Conservation (phyloP, 2,113 vertebrate species). For the mouse (Mus musculus) region DNA sequence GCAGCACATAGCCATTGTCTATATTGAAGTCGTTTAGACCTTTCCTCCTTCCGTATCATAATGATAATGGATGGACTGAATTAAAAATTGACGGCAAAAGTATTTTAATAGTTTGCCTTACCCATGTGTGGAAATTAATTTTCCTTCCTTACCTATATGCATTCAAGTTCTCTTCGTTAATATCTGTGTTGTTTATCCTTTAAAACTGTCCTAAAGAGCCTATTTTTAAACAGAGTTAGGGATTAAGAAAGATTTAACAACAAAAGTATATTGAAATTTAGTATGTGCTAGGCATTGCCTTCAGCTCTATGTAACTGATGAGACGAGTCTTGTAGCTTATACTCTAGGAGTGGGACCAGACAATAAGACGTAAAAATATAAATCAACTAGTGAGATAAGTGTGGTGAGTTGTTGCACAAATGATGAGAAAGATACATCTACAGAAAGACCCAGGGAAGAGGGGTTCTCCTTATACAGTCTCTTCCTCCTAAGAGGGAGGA, state of each 20-base stretch:
- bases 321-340: neutral
- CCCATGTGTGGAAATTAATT: slow-evolving; percentile 9
- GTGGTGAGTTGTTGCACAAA: neutral
- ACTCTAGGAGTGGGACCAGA: neutral
- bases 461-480: neutral
- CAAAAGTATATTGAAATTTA: neutral
- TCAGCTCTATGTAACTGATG: neutral
- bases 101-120: slow-evolving; percentile 41
- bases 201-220: neutral
- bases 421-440: neutral
- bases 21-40: neutral
- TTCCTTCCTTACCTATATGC: neutral
- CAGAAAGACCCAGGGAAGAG: neutral
- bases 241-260: slow-evolving; percentile 27
- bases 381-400: neutral
- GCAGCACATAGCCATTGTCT: neutral
- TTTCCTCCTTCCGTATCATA: neutral
- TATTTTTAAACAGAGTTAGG: neutral
- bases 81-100: neutral
- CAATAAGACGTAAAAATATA: neutral
- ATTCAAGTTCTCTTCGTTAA: neutral
- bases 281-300: neutral
- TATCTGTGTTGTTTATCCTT: slow-evolving; percentile 11
- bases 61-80: slow-evolving; percentile 21
- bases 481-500: neutral